These are phyloP conservation scores for Porites evermanni DNA, from an alignment of 92 coral and sea anemone species.

Conservation along the genomic window DNA sequence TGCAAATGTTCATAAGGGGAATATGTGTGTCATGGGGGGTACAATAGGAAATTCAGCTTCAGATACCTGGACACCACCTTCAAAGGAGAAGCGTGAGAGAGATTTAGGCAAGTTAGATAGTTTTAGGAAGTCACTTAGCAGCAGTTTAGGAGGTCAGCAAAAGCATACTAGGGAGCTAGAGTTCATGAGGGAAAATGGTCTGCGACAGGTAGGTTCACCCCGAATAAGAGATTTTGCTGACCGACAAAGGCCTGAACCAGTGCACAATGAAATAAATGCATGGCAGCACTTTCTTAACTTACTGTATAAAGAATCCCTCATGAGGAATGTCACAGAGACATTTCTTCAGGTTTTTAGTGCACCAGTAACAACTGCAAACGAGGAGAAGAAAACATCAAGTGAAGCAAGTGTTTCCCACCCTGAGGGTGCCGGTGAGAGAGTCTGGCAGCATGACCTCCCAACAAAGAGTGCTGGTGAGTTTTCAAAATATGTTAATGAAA, in stretches of 20 bases:
- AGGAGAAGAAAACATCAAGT: too few species aligned
- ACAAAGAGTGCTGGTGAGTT: too few species aligned
- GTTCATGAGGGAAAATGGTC: constrained; percentile 56
- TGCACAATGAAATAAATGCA: too few species aligned
- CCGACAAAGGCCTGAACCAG: background rate
- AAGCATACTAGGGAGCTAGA: constrained; percentile 23
- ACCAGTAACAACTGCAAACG: constrained; percentile 1
- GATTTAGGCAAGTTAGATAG: constrained; percentile 19
- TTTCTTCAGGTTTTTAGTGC: constrained; percentile 17
- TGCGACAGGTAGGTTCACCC: constrained; percentile 54
- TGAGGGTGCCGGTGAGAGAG: too few species aligned
- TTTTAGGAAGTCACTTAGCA: constrained; percentile 14
- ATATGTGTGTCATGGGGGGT: constrained; percentile 41
- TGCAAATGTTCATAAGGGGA: constrained; percentile 60
- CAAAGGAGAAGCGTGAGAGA: constrained; percentile 32
- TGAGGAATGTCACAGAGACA: too few species aligned
- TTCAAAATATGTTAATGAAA: too few species aligned
- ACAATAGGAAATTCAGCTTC: constrained; percentile 13
- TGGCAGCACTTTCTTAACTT: too few species aligned
- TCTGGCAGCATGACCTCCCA: too few species aligned
- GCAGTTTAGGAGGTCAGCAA: too few species aligned
- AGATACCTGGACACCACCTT: constrained; percentile 22
- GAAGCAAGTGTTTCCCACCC: too few species aligned
- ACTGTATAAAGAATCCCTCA: too few species aligned
- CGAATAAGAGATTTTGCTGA: constrained; percentile 52